Conservation (phyloP, 64 coral and sea anemone genomes). For the Cladopsammia gracilis region DNA sequence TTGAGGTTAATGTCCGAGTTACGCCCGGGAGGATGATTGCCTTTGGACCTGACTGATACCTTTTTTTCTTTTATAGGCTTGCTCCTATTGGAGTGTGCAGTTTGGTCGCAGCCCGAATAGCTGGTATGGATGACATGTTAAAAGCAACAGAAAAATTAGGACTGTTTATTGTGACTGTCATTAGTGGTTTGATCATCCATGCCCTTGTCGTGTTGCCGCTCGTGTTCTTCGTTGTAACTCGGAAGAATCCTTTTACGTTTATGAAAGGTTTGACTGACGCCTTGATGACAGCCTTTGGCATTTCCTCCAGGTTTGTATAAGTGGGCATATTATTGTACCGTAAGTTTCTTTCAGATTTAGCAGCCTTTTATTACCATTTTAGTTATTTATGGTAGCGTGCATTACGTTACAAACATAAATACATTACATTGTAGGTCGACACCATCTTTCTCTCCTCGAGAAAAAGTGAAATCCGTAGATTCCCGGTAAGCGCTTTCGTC, state of each 20-base stretch:
- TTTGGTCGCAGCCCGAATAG: conserved; percentile 77
- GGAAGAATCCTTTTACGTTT: conserved; percentile 78
- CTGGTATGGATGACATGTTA: conserved; percentile 76
- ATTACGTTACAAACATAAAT: too few relatives aligned
- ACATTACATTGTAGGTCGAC: too few relatives aligned
- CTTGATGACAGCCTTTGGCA: conserved; percentile 92
- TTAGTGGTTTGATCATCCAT: conserved; percentile 74
- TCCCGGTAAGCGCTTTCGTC: too few relatives aligned
- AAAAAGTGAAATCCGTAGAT: too few relatives aligned
- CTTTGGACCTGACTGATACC: too few relatives aligned
- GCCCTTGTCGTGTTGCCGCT: conserved; percentile 71
- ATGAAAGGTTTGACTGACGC: conserved; percentile 83
- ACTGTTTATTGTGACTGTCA: conserved; percentile 81
- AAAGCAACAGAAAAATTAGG: conserved; percentile 47
- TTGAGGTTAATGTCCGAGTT: background rate
- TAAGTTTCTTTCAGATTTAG: too few relatives aligned
- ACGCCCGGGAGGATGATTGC: too few relatives aligned
- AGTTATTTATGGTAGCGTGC: too few relatives aligned
- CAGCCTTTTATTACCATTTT: too few relatives aligned
- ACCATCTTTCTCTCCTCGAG: too few relatives aligned
- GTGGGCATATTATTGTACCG: too few relatives aligned
- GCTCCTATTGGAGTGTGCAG: conserved; percentile 89
- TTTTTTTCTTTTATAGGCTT: conserved; percentile 55
- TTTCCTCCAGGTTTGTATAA: conserved; percentile 74
- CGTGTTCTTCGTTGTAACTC: conserved; percentile 76